These are phyloP conservation scores for Nylanderia fulva DNA, from an alignment of 1,140 invertebrate genomes.

Conservation along the genomic window DNA sequence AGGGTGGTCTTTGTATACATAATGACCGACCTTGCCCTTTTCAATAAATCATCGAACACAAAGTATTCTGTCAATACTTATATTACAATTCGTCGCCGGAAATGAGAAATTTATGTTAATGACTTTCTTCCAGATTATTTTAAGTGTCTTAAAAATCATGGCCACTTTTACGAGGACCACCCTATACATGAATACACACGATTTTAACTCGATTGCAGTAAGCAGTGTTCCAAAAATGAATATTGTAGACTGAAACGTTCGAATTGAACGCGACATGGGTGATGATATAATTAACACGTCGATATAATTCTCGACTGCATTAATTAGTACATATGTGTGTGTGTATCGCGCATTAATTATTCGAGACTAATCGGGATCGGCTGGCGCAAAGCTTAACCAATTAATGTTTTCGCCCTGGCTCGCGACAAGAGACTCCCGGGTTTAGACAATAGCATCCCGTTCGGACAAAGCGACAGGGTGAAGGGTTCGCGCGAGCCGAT, in stretches of 20 bases:
- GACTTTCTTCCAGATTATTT: no score
- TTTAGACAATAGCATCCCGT: slow-evolving; percentile 44
- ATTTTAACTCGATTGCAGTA: background rate
- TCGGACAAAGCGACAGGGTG: slow-evolving; percentile 5
- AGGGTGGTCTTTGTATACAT: no score
- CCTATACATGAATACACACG: no score
- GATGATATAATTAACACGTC: slow-evolving; percentile 17
- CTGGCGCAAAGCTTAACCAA: slow-evolving; percentile 36
- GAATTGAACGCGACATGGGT: background rate
- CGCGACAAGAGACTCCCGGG: slow-evolving; percentile 43
- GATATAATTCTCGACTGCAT: slow-evolving; percentile 12
- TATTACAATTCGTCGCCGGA: no score
- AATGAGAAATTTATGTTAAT: no score
- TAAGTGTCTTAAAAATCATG: no score
- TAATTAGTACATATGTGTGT: slow-evolving; percentile 47
- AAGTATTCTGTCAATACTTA: no score
- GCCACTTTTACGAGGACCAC: no score
- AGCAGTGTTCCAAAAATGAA: background rate
- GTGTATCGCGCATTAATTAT: slow-evolving; percentile 49
- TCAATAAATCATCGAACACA: no score
- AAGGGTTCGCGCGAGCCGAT: slow-evolving; percentile 6
- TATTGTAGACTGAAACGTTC: background rate
- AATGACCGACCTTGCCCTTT: no score
- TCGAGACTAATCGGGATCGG: slow-evolving; percentile 21
- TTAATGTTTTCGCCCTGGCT: slow-evolving; percentile 42